phyloP scores from a whole-genome alignment of 2,888 invertebrate genomes.

The Andrena flavipes region DNA sequence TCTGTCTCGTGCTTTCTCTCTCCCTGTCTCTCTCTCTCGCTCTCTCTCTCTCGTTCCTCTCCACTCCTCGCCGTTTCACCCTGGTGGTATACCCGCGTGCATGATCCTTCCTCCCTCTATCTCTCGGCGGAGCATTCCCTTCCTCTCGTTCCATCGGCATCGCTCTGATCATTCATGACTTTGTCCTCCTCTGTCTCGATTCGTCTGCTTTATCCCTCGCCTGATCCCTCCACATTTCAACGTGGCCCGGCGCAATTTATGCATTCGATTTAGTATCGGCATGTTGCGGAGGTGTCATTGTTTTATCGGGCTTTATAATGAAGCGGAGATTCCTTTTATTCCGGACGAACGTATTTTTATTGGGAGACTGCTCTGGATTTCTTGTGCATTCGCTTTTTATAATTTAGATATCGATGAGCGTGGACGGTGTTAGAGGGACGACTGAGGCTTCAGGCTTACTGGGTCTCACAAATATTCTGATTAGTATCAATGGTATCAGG shows the following conservation, averaged over 20 bases:
- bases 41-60: conserved; percentile 54
- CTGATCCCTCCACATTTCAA: conserved; percentile 62
- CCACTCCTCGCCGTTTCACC: conserved; percentile 56
- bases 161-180: conserved; percentile 65
- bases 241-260: conserved; percentile 55
- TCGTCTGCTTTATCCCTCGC: conserved; percentile 59
- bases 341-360: not conserved
- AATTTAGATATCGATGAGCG: not conserved
- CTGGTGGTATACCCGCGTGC: conserved; percentile 36
- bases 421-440: no score
- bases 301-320: conserved; percentile 60
- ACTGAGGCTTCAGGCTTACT: no score
- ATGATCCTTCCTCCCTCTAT: conserved; percentile 48
- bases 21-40: conserved; percentile 54
- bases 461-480: no score
- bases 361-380: not conserved
- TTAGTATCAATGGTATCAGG: no score
- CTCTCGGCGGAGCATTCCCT: conserved; percentile 52
- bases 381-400: conserved; percentile 5
- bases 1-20: conserved; percentile 71
- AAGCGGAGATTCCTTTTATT: conserved; percentile 7
- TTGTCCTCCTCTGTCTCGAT: conserved; percentile 59
- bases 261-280: conserved; percentile 62
- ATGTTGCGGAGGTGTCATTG: conserved; percentile 69
- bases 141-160: conserved; percentile 41